phyloP scores from a whole-genome alignment of 1,140 invertebrate genomes.

The Drosophila dunni region DNA sequence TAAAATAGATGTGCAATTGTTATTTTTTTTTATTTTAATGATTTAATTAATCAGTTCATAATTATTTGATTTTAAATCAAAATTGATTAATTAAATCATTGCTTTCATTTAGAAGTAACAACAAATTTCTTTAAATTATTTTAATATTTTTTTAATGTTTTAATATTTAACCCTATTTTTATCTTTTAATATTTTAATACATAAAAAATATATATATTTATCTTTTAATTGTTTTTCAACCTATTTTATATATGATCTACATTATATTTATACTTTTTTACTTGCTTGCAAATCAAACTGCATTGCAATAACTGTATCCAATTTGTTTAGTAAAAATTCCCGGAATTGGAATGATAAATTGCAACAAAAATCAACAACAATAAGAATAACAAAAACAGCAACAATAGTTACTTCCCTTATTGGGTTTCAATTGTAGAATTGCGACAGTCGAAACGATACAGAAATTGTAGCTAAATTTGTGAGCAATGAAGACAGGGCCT shows the following conservation, averaged over 20 bases:
- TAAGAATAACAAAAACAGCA: background rate
- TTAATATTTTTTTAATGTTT: no score
- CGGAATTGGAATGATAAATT: constrained; percentile 1
- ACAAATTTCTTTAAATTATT: no score
- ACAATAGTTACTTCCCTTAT: constrained; percentile 16
- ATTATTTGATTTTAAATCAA: no score
- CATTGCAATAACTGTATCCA: constrained; percentile 12
- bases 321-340: constrained; percentile 29
- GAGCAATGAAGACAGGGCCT: constrained; percentile 49
- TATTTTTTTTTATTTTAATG: no score
- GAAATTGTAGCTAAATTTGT: constrained; percentile 21
- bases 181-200: no score
- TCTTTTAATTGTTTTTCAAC: no score
- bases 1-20: no score
- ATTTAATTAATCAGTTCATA: no score
- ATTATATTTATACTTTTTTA: background rate
- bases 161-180: no score
- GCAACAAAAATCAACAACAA: background rate
- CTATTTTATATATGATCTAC: background rate
- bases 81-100: no score
- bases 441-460: constrained; percentile 5
- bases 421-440: constrained; percentile 44
- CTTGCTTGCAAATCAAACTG: background rate
- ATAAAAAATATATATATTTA: no score
- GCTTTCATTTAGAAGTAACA: no score